A percentile compares a stretch with the other conserved stretches of the same genome.
Evolutionary conservation across 1,140 invertebrate species (phyloP).

Genomic region (Drosophila pruinosa): DNA sequence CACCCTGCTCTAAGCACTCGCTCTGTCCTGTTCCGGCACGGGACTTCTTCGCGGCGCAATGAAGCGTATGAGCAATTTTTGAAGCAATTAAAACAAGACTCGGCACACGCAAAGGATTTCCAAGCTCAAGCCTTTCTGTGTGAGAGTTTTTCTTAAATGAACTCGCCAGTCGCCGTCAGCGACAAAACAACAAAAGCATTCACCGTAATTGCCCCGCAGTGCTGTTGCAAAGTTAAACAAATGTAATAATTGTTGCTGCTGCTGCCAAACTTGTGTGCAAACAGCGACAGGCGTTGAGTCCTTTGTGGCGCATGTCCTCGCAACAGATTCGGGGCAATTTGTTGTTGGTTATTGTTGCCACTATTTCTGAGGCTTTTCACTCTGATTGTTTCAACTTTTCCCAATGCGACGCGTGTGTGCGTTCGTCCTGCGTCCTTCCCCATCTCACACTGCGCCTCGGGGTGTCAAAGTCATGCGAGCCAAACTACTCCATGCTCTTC

Average conservation of each 20-base stretch:
- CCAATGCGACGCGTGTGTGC: constrained; percentile 53
- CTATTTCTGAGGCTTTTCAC: constrained; percentile 56
- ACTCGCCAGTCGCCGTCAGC: constrained; percentile 43
- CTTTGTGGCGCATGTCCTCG: constrained; percentile 35
- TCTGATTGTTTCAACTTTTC: constrained; percentile 67
- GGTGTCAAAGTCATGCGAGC: constrained; percentile 68
- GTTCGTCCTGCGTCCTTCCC: neutral
- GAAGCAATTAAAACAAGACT: constrained; percentile 76
- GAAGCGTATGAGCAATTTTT: constrained; percentile 76
- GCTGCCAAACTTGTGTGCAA: constrained; percentile 68
- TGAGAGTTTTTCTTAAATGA: constrained; percentile 60
- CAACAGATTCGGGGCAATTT: constrained; percentile 74
- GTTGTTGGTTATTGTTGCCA: constrained; percentile 70
- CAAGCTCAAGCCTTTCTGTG: constrained; percentile 60
- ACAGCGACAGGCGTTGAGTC: constrained; percentile 53
- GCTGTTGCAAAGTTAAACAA: constrained; percentile 67
- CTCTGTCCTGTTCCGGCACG: neutral
- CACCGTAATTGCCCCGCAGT: constrained; percentile 49
- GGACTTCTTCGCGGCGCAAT: constrained; percentile 67
- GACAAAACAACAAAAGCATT: constrained; percentile 7
- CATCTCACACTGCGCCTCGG: constrained; percentile 63
- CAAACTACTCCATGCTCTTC: constrained; percentile 16
- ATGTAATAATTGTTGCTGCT: constrained; percentile 74
- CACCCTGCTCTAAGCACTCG: too few species aligned
- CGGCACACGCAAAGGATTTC: constrained; percentile 67